Base-by-base conservation (phyloP, 2,113 vertebrate genomes). In the Rhipidura dahli region DNA sequence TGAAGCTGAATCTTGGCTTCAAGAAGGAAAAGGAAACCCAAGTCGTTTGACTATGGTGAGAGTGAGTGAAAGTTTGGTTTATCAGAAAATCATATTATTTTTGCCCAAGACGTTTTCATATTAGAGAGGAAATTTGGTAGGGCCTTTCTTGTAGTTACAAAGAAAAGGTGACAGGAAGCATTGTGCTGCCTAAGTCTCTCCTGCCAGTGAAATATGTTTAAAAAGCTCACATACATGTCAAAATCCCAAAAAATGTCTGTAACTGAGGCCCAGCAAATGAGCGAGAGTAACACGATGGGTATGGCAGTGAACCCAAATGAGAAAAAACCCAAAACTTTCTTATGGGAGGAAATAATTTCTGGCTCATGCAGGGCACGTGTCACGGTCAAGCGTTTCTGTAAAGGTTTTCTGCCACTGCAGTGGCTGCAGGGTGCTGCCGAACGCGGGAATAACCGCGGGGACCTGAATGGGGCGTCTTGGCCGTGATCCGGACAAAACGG, bases 381-480 rank as follows among this genome's bases (percentile, higher is more conserved):
- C 65, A 30, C 0, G 1, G 4, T 2, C 30, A 40, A 9, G 17
- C 1, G 1, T 26, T 47, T 40, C 24, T 5, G 7, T 2, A 6
- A 8, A 40, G 13, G 7, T 40, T 28, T 45, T 13, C 20, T 1
- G 31, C 10, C 4, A 8, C 6, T 12, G 10, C 60, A 2, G 15
- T 0, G 2, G 2, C 27, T 2, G 28, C 16, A 24, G n/a, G 2
- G 2, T 12, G 6, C 12, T 5, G 17, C 33, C 17, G 8, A 3
- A 56, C 40, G 3, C 1, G 7, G 6, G 33, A 7, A 71, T 1
- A 4, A 31, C 16, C 2, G 9, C 11, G 15, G 13, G 7, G 1
- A 2, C 11, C 14, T 0, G 14, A 8, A 19, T 1, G 24, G 10
- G n/a, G n/a, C n/a, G n/a, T n/a, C n/a, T n/a, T n/a, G n/a, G n/a